Percentiles rank a stretch among this genome's conserved stretches.
Evolutionary conservation across 1,140 invertebrate species (phyloP).

Genomic region (Drosophila sechellia): DNA sequence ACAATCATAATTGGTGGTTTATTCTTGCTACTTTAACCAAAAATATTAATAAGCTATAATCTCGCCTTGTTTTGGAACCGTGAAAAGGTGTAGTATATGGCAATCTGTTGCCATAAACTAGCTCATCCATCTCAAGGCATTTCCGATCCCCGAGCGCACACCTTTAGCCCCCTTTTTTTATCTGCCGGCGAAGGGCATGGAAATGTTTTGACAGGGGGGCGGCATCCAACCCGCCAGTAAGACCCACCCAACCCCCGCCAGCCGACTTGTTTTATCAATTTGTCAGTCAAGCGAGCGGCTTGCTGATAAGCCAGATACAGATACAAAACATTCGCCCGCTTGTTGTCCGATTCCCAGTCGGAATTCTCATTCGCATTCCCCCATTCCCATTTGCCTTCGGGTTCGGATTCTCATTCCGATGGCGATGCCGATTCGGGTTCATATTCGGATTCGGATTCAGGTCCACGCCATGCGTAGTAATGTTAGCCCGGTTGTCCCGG

Average conservation of each 20-base stretch:
- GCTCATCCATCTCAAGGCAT: conserved; percentile 27
- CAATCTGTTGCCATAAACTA: conserved; percentile 32
- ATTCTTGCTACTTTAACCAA: neutral
- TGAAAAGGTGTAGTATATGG: conserved; percentile 8
- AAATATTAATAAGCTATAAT: neutral
- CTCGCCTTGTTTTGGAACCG: neutral
- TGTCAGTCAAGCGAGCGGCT: conserved; percentile 53
- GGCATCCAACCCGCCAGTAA: conserved; percentile 8
- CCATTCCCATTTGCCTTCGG: conserved; percentile 5
- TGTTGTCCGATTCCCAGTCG: conserved; percentile 12
- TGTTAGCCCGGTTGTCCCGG: conserved; percentile 34
- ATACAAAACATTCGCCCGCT: conserved; percentile 35
- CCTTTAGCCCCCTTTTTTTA: conserved; percentile 26
- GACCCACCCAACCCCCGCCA: neutral
- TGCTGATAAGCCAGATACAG: conserved; percentile 76
- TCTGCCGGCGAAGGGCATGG: conserved; percentile 39
- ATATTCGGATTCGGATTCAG: conserved; percentile 26
- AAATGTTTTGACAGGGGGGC: conserved; percentile 27
- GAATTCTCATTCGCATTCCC: conserved; percentile 19
- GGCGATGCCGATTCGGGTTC: conserved; percentile 7
- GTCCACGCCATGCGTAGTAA: conserved; percentile 41
- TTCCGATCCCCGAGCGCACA: conserved; percentile 28
- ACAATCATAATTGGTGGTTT: neutral
- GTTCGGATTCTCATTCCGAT: conserved; percentile 3
- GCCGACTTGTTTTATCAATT: conserved; percentile 63